Evolutionary conservation across 1,140 invertebrate genomes (phyloP).

Genomic region (Megalonaias nervosa): DNA sequence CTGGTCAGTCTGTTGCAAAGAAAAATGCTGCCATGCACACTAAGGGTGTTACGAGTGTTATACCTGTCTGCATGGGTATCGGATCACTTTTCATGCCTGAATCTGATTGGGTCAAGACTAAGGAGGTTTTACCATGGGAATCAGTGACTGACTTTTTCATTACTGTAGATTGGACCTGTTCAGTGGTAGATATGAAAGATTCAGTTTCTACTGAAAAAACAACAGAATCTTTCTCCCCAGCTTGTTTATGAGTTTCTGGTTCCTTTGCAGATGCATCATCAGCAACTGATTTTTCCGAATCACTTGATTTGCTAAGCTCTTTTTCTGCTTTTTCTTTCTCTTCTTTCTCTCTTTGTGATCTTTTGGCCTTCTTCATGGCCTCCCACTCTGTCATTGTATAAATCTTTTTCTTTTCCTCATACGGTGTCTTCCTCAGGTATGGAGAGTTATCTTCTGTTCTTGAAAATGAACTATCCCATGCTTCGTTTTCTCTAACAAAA

Average conservation of each 20-base stretch:
- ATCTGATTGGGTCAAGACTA: too few relatives aligned
- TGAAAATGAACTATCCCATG: constrained; percentile 8
- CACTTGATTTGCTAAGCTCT: background rate
- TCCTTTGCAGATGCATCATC: background rate
- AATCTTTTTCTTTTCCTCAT: constrained; percentile 65
- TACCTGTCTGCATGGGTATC: too few relatives aligned
- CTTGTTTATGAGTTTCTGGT: background rate
- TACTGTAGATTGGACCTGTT: background rate
- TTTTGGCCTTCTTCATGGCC: constrained; percentile 52
- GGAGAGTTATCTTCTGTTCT: constrained; percentile 34
- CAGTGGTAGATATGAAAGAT: background rate
- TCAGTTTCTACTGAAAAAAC: background rate
- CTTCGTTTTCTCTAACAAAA: too few relatives aligned
- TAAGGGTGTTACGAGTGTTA: too few relatives aligned
- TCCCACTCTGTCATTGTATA: constrained; percentile 68
- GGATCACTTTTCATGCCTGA: too few relatives aligned
- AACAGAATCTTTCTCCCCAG: constrained; percentile 28
- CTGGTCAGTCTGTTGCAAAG: too few relatives aligned
- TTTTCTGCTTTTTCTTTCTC: constrained; percentile 9
- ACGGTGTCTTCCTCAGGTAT: constrained; percentile 52
- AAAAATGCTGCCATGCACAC: too few relatives aligned
- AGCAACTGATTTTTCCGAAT: background rate
- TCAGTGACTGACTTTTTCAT: too few relatives aligned
- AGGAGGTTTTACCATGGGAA: too few relatives aligned
- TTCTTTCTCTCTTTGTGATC: constrained; percentile 2